A percentile compares a stretch with the other conserved stretches of the same genome.
These are phyloP conservation scores for Drosophila multiciliata DNA, from an alignment of 2,888 invertebrate species.

Conservation along the genomic window DNA sequence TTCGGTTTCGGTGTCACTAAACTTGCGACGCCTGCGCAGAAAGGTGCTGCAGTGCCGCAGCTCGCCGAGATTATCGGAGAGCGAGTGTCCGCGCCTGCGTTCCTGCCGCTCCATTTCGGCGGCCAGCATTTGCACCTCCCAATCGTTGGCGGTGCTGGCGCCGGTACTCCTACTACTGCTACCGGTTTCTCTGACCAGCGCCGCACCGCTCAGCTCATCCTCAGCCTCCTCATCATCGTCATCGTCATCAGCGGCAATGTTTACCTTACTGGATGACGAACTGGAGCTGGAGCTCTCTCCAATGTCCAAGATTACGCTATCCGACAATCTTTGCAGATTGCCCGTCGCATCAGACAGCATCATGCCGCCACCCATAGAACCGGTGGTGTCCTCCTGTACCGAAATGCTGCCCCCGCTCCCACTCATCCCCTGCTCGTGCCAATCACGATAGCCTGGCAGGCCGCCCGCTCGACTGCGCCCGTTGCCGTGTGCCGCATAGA, in stretches of 20 bases:
- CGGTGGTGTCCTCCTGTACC: conserved; percentile 1
- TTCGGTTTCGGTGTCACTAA: conserved; percentile 84
- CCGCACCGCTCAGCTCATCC: conserved; percentile 58
- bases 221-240: conserved; percentile 78
- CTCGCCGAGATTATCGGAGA: conserved; percentile 78
- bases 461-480: conserved; percentile 42
- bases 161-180: conserved; percentile 10
- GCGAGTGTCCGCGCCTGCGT: conserved; percentile 78
- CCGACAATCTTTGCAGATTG: conserved; percentile 85
- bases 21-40: conserved; percentile 80
- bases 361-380: conserved; percentile 40
- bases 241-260: conserved; percentile 69
- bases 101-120: conserved; percentile 89
- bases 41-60: conserved; percentile 73
- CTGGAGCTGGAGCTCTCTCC: conserved; percentile 83
- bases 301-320: conserved; percentile 84
- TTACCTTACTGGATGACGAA: conserved; percentile 80
- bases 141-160: conserved; percentile 86
- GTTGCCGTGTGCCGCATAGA: conserved; percentile 59
- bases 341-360: conserved; percentile 83
- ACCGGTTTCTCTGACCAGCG: conserved; percentile 23
- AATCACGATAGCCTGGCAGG: conserved; percentile 61
- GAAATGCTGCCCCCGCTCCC: conserved; percentile 20
- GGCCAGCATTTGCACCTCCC: conserved; percentile 92
- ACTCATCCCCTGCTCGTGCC: conserved; percentile 48